These are phyloP conservation scores for Erpornis zantholeuca DNA, from an alignment of 2,113 vertebrate genomes.

Conservation along the genomic window DNA sequence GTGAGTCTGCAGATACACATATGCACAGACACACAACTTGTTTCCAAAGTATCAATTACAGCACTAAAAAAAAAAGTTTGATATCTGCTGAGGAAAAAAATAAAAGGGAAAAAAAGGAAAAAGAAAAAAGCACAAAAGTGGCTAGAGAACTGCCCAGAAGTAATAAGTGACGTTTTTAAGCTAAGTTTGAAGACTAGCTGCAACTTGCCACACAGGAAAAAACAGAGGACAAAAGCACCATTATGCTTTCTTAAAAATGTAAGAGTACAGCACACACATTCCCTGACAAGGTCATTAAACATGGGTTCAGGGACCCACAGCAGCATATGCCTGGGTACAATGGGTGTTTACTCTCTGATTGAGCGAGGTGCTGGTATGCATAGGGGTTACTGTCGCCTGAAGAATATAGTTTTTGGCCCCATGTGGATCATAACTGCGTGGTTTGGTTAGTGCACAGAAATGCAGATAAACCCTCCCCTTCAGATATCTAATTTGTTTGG, in stretches of 20 bases:
- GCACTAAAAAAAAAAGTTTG: background rate
- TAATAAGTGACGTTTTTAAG: conserved; percentile 18
- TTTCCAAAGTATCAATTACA: conserved; percentile 5
- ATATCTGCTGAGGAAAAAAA: background rate
- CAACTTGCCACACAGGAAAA: conserved; percentile 63
- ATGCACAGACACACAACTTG: background rate
- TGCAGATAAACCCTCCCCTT: conserved; percentile 38
- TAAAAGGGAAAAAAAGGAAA: fast-evolving
- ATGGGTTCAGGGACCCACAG: conserved; percentile 13
- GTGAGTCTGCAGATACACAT: background rate
- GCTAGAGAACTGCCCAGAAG: conserved; percentile 21
- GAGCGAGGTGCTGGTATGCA: conserved; percentile 22
- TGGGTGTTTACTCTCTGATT: conserved; percentile 52
- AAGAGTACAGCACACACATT: conserved; percentile 23
- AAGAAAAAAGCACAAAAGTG: background rate
- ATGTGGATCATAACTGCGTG: background rate
- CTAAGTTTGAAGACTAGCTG: conserved; percentile 43
- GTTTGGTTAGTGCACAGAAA: conserved; percentile 44
- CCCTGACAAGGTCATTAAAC: conserved; percentile 62
- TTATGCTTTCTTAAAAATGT: conserved; percentile 61
- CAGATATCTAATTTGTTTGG: conserved; percentile 70
- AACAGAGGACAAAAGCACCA: conserved; percentile 60
- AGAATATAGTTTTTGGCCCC: background rate
- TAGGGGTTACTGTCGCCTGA: conserved; percentile 7
- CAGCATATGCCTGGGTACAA: background rate